A percentile compares a stretch with the other conserved stretches of the same genome.
phyloP scores from a whole-genome alignment of 2,113 vertebrate species.

The Hepsetus odoe region DNA sequence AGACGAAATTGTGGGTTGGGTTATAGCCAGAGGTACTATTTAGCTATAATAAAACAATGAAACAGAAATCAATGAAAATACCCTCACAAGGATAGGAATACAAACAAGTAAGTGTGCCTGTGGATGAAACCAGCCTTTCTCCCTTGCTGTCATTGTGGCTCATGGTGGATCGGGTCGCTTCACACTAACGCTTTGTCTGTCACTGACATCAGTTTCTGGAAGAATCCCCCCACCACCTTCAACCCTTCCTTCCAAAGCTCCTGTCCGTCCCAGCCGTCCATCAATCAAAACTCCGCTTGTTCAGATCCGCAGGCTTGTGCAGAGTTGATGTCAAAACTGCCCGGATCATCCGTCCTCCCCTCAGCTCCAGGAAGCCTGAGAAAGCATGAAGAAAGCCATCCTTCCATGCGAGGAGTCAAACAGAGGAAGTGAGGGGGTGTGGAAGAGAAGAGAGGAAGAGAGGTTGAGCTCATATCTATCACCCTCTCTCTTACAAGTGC shows the following conservation, averaged over 20 bases:
- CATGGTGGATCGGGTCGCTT: slow-evolving; percentile 63
- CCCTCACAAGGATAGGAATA: not conserved
- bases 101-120: slow-evolving; percentile 43
- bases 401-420: not conserved
- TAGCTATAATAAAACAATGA: not conserved
- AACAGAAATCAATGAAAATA: not conserved
- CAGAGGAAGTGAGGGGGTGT: not conserved
- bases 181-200: slow-evolving; percentile 70
- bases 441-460: not conserved
- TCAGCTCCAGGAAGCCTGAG: not conserved
- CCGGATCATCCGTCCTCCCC: slow-evolving; percentile 41
- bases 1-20: too few relatives aligned
- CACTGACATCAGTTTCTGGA: slow-evolving; percentile 74
- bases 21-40: not conserved
- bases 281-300: slow-evolving; percentile 57
- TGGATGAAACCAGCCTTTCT: slow-evolving; percentile 71
- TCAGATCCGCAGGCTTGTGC: slow-evolving; percentile 40
- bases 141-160: slow-evolving; percentile 71
- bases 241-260: slow-evolving; percentile 65
- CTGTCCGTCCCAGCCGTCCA: slow-evolving; percentile 61
- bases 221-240: slow-evolving; percentile 65
- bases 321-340: slow-evolving; percentile 46
- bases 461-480: slow-evolving; percentile 2
- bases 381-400: not conserved
- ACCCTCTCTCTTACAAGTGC: not conserved